These are phyloP conservation scores for Himalopsyche japonica DNA, from an alignment of 2,888 invertebrate genomes.

Conservation along the genomic window DNA sequence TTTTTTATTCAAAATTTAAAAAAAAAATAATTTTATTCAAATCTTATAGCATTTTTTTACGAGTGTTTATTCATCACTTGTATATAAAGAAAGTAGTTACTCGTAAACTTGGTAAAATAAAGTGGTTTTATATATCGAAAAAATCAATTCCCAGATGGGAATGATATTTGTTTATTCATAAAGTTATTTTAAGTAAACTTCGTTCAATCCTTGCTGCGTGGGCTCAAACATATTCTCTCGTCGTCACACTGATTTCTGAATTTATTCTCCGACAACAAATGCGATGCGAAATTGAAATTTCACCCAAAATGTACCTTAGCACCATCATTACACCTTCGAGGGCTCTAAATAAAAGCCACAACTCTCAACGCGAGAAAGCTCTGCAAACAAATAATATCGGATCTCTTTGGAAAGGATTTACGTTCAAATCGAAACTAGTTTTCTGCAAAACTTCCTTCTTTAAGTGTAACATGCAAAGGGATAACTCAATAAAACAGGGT, in stretches of 20 bases:
- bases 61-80: neutral
- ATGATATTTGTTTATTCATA: neutral
- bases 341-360: neutral
- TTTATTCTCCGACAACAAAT: neutral
- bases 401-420: neutral
- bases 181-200: neutral
- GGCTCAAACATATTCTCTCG: neutral
- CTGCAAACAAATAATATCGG: neutral
- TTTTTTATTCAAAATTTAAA: too few species aligned
- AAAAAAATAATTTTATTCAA: neutral
- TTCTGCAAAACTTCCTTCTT: neutral
- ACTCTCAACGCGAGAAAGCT: neutral
- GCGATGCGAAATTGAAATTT: neutral
- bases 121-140: neutral
- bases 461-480: slow-evolving; percentile 18
- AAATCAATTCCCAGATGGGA: neutral
- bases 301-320: neutral
- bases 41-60: neutral
- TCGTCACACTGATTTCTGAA: neutral
- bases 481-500: slow-evolving; percentile 37
- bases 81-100: neutral
- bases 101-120: neutral
- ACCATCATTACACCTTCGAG: neutral
- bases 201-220: neutral
- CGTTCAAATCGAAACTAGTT: neutral